A percentile compares a stretch with the other conserved stretches of the same genome.
phyloP scores from a whole-genome alignment of 2,113 vertebrate genomes.

The Rhegmatorhina hoffmannsi region DNA sequence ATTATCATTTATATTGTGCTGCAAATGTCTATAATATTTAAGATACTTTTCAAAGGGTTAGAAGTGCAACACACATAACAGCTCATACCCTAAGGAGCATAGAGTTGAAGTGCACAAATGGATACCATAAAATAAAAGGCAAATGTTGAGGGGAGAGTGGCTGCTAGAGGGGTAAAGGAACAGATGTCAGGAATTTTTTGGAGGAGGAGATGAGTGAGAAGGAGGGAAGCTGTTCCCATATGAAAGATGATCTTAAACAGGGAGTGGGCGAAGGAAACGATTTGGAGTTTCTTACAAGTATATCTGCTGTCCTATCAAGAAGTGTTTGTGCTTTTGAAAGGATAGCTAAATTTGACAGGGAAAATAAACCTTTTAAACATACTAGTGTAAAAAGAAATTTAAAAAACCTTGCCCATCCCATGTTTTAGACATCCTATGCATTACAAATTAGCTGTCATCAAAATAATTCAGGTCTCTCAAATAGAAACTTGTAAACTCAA shows the following conservation, averaged over 20 bases:
- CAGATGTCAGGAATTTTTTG: constrained; percentile 61
- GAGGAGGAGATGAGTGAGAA: constrained; percentile 63
- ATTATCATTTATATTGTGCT: constrained; percentile 55
- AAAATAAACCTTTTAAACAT: constrained; percentile 30
- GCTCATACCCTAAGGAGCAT: not conserved
- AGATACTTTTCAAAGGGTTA: constrained; percentile 24
- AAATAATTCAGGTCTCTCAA: not conserved
- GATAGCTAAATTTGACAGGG: constrained; percentile 36
- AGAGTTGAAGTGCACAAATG: not conserved
- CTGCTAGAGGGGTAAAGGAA: constrained; percentile 35
- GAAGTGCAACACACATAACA: not conserved
- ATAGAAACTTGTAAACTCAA: not conserved
- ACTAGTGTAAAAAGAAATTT: not conserved
- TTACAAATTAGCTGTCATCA: not conserved
- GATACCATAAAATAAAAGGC: constrained; percentile 49
- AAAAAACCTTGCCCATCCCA: not conserved
- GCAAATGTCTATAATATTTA: constrained; percentile 29
- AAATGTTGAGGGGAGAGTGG: constrained; percentile 10
- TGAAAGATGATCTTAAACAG: constrained; percentile 67
- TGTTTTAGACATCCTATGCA: not conserved
- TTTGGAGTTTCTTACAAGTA: constrained; percentile 51
- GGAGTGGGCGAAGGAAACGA: constrained; percentile 62
- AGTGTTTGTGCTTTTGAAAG: constrained; percentile 42
- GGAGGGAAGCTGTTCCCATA: constrained; percentile 61
- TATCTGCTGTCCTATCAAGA: constrained; percentile 52